Conservation (phyloP, 1,140 invertebrate genomes). For the Eciton burchellii region DNA sequence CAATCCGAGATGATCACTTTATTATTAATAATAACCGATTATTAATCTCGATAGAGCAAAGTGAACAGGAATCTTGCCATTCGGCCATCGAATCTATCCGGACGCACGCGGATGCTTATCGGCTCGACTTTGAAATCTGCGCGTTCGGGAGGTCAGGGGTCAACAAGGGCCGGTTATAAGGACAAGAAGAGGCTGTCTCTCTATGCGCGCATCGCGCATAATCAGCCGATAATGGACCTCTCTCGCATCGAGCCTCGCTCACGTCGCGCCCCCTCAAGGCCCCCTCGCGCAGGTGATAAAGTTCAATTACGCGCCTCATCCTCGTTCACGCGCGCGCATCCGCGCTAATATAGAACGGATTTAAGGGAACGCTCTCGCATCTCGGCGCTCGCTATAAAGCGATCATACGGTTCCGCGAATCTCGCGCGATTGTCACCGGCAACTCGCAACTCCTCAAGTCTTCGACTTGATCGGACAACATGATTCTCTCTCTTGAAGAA, state of each 20-base stretch:
- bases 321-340: slow-evolving; percentile 18
- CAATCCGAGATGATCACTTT: too few relatives aligned
- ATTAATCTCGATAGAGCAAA: too few relatives aligned
- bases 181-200: slow-evolving; percentile 24
- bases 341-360: slow-evolving; percentile 72
- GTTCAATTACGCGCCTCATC: slow-evolving; percentile 71
- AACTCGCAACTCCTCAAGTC: slow-evolving; percentile 70
- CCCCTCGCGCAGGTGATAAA: slow-evolving; percentile 69
- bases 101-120: too few relatives aligned
- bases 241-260: slow-evolving; percentile 29
- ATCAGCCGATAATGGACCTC: slow-evolving; percentile 33
- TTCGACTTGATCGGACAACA: neutral
- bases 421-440: slow-evolving; percentile 74
- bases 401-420: slow-evolving; percentile 80
- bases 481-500: slow-evolving; percentile 33
- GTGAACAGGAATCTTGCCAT: too few relatives aligned
- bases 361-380: slow-evolving; percentile 60
- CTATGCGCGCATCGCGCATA: slow-evolving; percentile 19
- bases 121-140: neutral
- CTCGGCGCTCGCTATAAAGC: slow-evolving; percentile 72
- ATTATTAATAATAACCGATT: too few relatives aligned
- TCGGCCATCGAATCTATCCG: too few relatives aligned
- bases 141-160: neutral
- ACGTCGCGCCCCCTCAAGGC: slow-evolving; percentile 46
- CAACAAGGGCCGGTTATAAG: slow-evolving; percentile 3